Evolutionary conservation across 2,888 invertebrate genomes (phyloP), one percentile per base, ranked within the genome.

Genomic region (Dolichopus griseipennis): DNA sequence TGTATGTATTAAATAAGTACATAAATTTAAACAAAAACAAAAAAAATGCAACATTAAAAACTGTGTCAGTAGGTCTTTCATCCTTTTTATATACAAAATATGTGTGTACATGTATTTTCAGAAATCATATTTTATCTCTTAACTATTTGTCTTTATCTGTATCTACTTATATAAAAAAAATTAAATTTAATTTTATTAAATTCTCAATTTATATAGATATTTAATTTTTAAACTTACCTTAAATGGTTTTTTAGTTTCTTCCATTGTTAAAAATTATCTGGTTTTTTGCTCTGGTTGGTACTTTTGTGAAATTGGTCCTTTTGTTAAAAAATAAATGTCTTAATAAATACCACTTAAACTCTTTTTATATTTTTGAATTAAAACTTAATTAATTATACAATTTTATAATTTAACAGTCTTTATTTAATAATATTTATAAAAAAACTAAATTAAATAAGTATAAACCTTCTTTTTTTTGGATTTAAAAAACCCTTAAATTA

Each of bases 191-290:
- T 41, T 41, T 41, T 41, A 41, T 41, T 15, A 12, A 41, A 9
- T 41, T 41, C 8, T 41, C 8, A 5, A 6, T 15, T 52, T 15
- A 2, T 52, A 18, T 52, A 18, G 2, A 1, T n/a, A 12, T 52
- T 18, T 52, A 52, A 41, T 41, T 41, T 52, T 52, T 18, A 18
- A 15, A n/a, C 52, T 52, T 52, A 52, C 52, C 52, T 52, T 52
- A 52, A 52, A 52, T 52, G 52, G 52, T 52, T 52, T 52, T 52
- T 52, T 52, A 6, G 52, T 52, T 52, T 52, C 52, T 52, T 52
- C 52, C 52, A 52, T 52, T 52, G 15, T 52, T 18, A 52, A 41
- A 12, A 15, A 41, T 27, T 27, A 27, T 4, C 27, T 27, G 2
- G 2, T 27, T 27, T 27, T 27, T 27, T 27, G 41, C 8, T 41